A percentile compares a stretch with the other conserved stretches of the same genome.
Conservation (phyloP, 2,797 vertebrate genomes). For the Trichosurus vulpecula region DNA sequence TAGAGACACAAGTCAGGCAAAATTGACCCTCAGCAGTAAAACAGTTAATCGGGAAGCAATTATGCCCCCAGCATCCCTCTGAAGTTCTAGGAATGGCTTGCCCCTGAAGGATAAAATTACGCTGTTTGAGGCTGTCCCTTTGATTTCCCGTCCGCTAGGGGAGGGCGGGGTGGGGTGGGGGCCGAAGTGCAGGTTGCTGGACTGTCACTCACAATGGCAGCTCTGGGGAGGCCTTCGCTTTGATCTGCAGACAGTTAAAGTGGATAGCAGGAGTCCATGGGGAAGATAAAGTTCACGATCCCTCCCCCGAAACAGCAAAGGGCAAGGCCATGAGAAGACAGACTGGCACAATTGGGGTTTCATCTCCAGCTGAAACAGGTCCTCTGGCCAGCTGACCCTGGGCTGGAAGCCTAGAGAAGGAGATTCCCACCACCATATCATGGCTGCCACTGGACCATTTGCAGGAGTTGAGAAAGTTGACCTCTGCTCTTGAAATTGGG, state of each 20-base stretch:
- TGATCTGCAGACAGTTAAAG: constrained; percentile 82
- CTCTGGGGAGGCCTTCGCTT: constrained; percentile 78
- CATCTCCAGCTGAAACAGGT: constrained; percentile 58
- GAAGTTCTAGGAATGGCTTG: constrained; percentile 78
- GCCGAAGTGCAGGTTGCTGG: constrained; percentile 71
- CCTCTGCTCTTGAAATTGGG: background rate
- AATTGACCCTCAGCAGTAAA: constrained; percentile 58
- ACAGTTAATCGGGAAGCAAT: constrained; percentile 77
- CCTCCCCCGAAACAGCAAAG: constrained; percentile 55
- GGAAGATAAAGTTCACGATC: constrained; percentile 72
- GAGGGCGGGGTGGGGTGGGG: constrained; percentile 73
- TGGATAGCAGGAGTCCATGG: constrained; percentile 73
- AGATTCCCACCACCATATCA: constrained; percentile 47
- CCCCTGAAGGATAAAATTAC: constrained; percentile 83
- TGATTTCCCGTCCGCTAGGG: constrained; percentile 82
- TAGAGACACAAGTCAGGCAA: constrained; percentile 10
- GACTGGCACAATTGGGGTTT: constrained; percentile 43
- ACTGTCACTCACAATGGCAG: constrained; percentile 84
- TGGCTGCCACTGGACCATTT: constrained; percentile 64
- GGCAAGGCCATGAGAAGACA: constrained; percentile 36
- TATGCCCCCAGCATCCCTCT: constrained; percentile 60
- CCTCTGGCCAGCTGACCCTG: constrained; percentile 60
- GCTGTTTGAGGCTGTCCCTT: constrained; percentile 81
- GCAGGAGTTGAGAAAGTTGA: constrained; percentile 67
- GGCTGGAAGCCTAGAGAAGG: constrained; percentile 56